Conservation (phyloP, 2,888 invertebrate genomes). For the Muscina levida region DNA sequence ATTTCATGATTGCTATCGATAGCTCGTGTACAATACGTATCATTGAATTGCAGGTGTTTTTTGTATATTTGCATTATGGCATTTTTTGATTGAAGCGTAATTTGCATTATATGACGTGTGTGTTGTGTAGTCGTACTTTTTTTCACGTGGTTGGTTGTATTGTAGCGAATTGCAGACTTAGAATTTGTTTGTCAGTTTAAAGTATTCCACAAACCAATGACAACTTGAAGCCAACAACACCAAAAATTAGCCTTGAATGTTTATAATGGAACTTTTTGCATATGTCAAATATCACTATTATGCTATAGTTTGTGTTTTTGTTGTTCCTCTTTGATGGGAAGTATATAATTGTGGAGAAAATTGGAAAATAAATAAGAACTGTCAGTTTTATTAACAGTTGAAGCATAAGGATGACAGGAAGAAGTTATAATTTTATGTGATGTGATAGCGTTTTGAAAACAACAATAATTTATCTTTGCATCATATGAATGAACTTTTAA, state of each 20-base stretch:
- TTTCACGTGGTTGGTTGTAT: neutral
- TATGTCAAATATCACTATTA: neutral
- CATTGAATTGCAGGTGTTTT: conserved; percentile 11
- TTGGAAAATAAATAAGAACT: conserved; percentile 60
- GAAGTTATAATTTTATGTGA: neutral
- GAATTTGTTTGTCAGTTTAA: conserved; percentile 59
- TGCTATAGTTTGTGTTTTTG: conserved; percentile 1
- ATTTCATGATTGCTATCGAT: neutral
- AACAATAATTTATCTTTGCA: too few relatives aligned
- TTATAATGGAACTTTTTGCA: neutral
- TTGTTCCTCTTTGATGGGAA: conserved; percentile 28
- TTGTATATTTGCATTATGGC: conserved; percentile 18
- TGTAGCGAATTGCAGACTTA: neutral
- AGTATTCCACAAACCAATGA: conserved; percentile 66
- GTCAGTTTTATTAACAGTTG: conserved; percentile 41
- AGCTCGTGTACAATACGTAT: neutral
- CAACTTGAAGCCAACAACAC: conserved; percentile 64
- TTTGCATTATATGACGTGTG: conserved; percentile 48
- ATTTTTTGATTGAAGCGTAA: conserved; percentile 60
- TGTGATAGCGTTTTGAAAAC: too few relatives aligned
- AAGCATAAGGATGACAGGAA: conserved; percentile 8
- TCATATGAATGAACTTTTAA: too few relatives aligned
- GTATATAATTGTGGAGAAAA: conserved; percentile 47
- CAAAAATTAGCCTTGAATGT: conserved; percentile 63
- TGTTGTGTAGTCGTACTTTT: conserved; percentile 27